Percentiles rank a stretch among this genome's conserved stretches.
phyloP scores from a whole-genome alignment of 2,888 invertebrate genomes.

The Drosophila atroscutellata region DNA sequence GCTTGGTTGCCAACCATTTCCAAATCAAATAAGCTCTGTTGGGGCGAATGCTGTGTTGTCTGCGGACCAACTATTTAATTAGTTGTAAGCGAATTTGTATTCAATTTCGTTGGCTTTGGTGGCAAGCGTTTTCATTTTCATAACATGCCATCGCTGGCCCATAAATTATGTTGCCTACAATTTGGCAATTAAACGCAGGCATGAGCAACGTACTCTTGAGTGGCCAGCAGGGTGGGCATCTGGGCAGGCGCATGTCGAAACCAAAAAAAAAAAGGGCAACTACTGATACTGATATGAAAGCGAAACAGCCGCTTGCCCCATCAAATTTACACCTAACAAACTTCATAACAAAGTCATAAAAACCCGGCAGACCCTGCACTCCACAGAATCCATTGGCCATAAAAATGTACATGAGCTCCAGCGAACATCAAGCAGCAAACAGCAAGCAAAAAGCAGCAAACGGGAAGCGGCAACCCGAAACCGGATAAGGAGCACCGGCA shows the following conservation, averaged over 20 bases:
- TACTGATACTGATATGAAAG: slow-evolving; percentile 56
- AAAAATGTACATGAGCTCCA: slow-evolving; percentile 58
- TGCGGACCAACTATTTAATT: slow-evolving; percentile 60
- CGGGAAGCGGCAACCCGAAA: slow-evolving; percentile 13
- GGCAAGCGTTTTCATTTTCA: slow-evolving; percentile 31
- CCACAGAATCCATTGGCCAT: slow-evolving; percentile 46
- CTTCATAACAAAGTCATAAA: slow-evolving; percentile 78
- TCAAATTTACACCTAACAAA: slow-evolving; percentile 80
- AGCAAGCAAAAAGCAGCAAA: slow-evolving; percentile 30
- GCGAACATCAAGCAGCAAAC: slow-evolving; percentile 27
- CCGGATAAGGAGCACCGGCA: neutral
- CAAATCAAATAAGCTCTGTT: slow-evolving; percentile 21
- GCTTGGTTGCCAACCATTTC: slow-evolving; percentile 14
- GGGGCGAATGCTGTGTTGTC: neutral
- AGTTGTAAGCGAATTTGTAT: slow-evolving; percentile 77
- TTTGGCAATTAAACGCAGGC: slow-evolving; percentile 69
- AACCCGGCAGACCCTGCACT: slow-evolving; percentile 34
- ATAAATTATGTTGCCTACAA: slow-evolving; percentile 78
- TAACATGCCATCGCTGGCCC: slow-evolving; percentile 63
- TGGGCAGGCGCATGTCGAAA: slow-evolving; percentile 33
- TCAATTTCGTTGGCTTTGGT: slow-evolving; percentile 56
- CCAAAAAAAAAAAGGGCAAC: slow-evolving; percentile 23
- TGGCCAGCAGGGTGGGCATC: neutral
- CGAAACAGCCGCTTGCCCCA: slow-evolving; percentile 55
- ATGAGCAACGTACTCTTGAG: slow-evolving; percentile 6